These are phyloP conservation scores for Paelopatides confundens DNA, from an alignment of 53 echinoderm and acorn worm genomes.

Conservation along the genomic window DNA sequence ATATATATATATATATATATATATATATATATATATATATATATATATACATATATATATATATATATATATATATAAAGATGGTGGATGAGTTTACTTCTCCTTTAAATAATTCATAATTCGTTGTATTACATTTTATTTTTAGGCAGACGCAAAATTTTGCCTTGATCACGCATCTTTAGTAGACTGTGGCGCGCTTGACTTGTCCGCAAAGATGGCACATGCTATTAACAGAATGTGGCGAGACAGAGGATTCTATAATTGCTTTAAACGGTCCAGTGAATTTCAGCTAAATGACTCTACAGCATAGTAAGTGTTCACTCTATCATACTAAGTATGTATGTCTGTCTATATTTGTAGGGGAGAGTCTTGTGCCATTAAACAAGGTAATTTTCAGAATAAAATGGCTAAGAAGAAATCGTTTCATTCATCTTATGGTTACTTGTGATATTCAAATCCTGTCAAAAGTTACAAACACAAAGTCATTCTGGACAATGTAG, in stretches of 20 bases:
- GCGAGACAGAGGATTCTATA: conserved; percentile 69
- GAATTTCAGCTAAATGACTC: conserved; percentile 86
- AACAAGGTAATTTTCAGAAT: too few relatives aligned
- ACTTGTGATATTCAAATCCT: too few relatives aligned
- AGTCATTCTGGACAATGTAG: too few relatives aligned
- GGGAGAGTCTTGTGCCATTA: neutral
- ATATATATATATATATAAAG: too few relatives aligned
- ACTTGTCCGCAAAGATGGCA: conserved; percentile 56
- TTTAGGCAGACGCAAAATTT: conserved; percentile 68
- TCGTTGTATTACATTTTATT: too few relatives aligned
- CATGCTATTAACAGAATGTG: conserved; percentile 67
- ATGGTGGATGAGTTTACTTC: too few relatives aligned
- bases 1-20: too few relatives aligned
- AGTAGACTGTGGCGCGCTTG: conserved; percentile 55
- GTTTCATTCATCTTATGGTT: neutral
- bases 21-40: too few relatives aligned
- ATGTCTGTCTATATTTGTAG: neutral
- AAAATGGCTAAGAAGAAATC: too few relatives aligned
- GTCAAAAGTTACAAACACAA: too few relatives aligned
- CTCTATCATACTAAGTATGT: neutral
- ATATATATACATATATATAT: too few relatives aligned
- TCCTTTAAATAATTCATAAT: too few relatives aligned
- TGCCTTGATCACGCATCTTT: conserved; percentile 59
- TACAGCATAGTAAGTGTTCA: conserved; percentile 70
- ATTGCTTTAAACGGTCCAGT: conserved; percentile 69